Evolutionary conservation across 2,797 vertebrate species (phyloP), one percentile per base, ranked within the genome.

Genomic region (Tamandua tetradactyla): DNA sequence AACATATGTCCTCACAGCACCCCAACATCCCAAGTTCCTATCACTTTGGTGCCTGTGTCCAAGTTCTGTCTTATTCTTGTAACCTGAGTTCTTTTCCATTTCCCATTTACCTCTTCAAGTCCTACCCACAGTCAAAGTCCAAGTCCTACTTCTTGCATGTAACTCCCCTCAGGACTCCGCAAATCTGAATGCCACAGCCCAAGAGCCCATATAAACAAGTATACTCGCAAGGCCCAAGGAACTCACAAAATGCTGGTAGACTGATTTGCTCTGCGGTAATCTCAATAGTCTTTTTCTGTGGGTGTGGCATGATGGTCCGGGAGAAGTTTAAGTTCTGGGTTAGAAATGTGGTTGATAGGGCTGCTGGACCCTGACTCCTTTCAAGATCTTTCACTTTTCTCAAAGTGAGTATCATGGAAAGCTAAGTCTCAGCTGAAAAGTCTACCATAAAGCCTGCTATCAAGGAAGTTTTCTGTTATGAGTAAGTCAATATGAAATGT

Each of bases 1-100:
- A n/a, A 25, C 7, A 44, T 1, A 1, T 47, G 8, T 30, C 55
- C 11, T 42, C 12, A 9, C 0, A 0, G 35, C n/a, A 32, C 23
- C 17, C 49, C 10, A 74, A 52, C 20, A 13, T 30, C 17, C 20
- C n/a, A 57, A 1, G 13, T 6, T 80, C 17, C 47, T 37, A 27
- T 42, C 52, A 37, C 3, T 42, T 42, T 5, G 13, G 62, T 10
- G 25, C 23, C 40, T 66, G 62, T 22, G 10, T 18, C 79, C 47
- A 44, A 72, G 47, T 83, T 87, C n/a, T 61, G 22, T 47, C 35
- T n/a, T 20, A 0, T 37, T 75, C 85, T 49, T 66, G 22, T 66
- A 37, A n/a, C 11, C 32, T 15, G 30, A 23, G 14, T 17, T 87
- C 2, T 89, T 61, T 76, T 71, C 30, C 25, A 4, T 62, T 57